These are phyloP conservation scores for Oreocharis arfaki DNA, from an alignment of 2,113 vertebrate species.

Conservation along the genomic window DNA sequence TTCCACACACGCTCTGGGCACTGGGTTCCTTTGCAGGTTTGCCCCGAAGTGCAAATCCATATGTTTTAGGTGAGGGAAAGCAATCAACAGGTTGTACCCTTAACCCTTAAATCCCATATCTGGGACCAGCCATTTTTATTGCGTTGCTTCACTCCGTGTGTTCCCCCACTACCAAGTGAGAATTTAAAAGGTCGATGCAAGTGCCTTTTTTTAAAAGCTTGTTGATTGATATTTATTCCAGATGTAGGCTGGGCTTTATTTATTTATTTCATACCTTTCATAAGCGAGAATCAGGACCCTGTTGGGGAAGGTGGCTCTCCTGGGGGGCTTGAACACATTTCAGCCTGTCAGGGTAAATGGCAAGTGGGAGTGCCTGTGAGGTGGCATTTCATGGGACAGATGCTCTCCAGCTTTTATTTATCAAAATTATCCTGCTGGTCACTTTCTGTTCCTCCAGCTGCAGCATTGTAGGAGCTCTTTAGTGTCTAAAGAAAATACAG, in stretches of 20 bases:
- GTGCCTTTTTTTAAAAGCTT: background rate
- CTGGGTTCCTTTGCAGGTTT: background rate
- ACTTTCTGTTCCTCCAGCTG: background rate
- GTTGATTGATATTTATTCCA: conserved; percentile 36
- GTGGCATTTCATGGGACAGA: background rate
- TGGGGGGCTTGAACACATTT: background rate
- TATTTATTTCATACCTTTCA: background rate
- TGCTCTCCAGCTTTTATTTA: background rate
- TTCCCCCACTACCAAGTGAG: background rate
- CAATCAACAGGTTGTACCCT: conserved; percentile 35
- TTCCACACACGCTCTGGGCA: conserved; percentile 30
- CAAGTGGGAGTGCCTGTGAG: background rate
- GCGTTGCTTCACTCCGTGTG: background rate
- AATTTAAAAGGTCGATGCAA: background rate
- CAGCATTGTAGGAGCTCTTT: background rate
- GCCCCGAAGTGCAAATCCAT: conserved; percentile 64
- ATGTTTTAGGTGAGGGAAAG: conserved; percentile 48
- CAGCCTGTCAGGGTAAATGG: background rate
- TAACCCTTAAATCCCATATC: conserved; percentile 45
- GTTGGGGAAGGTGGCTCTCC: background rate
- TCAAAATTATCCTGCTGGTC: background rate
- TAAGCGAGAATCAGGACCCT: background rate
- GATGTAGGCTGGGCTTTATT: background rate
- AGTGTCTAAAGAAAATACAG: background rate
- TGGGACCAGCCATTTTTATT: conserved; percentile 4